Conservation (phyloP, 2,888 invertebrate genomes). For the Tiliacea citrago region DNA sequence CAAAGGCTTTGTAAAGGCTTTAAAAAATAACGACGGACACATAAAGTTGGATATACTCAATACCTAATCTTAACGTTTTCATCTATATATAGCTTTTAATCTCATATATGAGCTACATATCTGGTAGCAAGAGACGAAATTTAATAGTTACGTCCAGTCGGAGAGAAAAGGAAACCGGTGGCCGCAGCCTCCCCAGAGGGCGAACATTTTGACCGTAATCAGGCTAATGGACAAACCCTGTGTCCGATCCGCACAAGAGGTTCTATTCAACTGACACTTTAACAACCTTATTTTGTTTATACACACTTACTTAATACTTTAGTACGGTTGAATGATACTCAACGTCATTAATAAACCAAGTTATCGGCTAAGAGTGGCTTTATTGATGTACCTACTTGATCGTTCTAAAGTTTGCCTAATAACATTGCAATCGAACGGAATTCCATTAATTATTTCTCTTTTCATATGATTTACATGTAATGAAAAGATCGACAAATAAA, state of each 20-base stretch:
- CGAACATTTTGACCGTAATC: slow-evolving; percentile 88
- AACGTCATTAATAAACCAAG: slow-evolving; percentile 60
- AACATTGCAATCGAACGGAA: not conserved
- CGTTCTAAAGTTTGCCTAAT: slow-evolving; percentile 2
- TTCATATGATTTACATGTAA: not conserved
- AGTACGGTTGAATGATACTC: slow-evolving; percentile 70
- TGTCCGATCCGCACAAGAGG: slow-evolving; percentile 82
- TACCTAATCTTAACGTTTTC: not conserved
- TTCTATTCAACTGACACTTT: slow-evolving; percentile 82
- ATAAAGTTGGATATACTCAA: not conserved
- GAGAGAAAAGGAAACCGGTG: slow-evolving; percentile 75
- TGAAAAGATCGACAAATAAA: not conserved
- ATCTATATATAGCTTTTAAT: slow-evolving; percentile 42
- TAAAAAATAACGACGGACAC: not conserved
- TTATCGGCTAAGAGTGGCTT: slow-evolving; percentile 44
- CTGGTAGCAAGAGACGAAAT: slow-evolving; percentile 57
- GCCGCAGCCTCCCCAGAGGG: slow-evolving; percentile 80
- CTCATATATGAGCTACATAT: slow-evolving; percentile 45
- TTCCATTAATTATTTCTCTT: not conserved
- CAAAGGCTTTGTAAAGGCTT: slow-evolving; percentile 4
- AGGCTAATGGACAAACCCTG: slow-evolving; percentile 88
- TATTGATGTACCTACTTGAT: slow-evolving; percentile 38
- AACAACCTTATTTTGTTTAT: slow-evolving; percentile 83
- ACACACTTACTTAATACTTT: slow-evolving; percentile 78
- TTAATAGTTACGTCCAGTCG: slow-evolving; percentile 70